These are phyloP conservation scores for Drosophila greeni DNA, from an alignment of 2,888 invertebrate species.

Conservation along the genomic window DNA sequence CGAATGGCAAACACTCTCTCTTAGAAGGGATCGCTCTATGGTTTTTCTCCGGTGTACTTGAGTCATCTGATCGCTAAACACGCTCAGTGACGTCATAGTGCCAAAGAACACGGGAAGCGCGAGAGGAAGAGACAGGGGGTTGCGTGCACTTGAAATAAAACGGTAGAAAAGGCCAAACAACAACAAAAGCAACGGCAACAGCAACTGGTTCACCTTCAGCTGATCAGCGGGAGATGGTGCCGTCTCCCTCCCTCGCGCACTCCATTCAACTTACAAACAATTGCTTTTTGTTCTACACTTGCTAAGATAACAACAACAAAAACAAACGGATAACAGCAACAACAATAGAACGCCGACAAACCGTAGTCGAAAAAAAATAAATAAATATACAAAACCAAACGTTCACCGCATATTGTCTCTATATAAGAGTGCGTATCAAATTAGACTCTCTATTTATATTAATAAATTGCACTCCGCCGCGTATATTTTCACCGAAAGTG, in stretches of 20 bases:
- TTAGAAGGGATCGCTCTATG: background rate
- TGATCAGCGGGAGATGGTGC: slow-evolving; percentile 12
- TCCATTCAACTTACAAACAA: slow-evolving; percentile 32
- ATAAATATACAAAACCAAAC: background rate
- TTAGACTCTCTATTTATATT: slow-evolving; percentile 36
- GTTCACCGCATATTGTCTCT: background rate
- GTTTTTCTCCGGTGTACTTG: slow-evolving; percentile 14
- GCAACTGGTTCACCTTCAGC: slow-evolving; percentile 45
- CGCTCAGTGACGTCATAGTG: slow-evolving; percentile 15
- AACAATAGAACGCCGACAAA: background rate
- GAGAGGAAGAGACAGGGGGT: slow-evolving; percentile 29
- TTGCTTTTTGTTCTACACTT: slow-evolving; percentile 28
- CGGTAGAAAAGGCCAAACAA: slow-evolving; percentile 14
- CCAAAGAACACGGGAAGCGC: slow-evolving; percentile 13
- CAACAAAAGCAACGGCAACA: slow-evolving; percentile 19
- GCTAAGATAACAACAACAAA: slow-evolving; percentile 1
- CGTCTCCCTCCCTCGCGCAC: slow-evolving; percentile 8
- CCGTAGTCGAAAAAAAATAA: background rate
- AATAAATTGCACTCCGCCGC: slow-evolving; percentile 32
- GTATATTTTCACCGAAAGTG: slow-evolving; percentile 27
- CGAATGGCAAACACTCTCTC: background rate
- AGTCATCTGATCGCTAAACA: slow-evolving; percentile 26
- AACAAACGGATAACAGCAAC: slow-evolving; percentile 3
- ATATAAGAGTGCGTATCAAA: slow-evolving; percentile 17
- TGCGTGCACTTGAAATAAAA: slow-evolving; percentile 64